These are phyloP conservation scores for Plebejus argus DNA, from an alignment of 2,888 invertebrate genomes.

Conservation along the genomic window DNA sequence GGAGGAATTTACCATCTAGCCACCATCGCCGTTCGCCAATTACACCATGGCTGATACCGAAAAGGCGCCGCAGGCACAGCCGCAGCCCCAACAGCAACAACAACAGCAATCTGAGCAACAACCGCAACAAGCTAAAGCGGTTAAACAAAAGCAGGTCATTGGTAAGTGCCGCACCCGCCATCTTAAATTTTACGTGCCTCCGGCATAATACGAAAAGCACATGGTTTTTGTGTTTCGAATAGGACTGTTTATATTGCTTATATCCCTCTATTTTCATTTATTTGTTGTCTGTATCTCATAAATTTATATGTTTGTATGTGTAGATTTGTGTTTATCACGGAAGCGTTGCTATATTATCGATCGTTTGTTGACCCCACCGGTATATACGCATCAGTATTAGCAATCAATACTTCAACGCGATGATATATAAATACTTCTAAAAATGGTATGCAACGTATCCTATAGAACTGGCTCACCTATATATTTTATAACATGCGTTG, in stretches of 20 bases:
- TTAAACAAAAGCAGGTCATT: constrained; percentile 93
- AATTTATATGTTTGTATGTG: constrained; percentile 10
- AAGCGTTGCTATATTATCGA: constrained; percentile 58
- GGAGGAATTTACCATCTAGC: constrained; percentile 86
- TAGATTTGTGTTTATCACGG: constrained; percentile 25
- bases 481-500: neutral
- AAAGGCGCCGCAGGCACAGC: constrained; percentile 88
- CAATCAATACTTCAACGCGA: constrained; percentile 54
- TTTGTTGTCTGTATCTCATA: neutral
- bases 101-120: constrained; percentile 85
- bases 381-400: constrained; percentile 46
- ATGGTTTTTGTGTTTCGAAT: constrained; percentile 50
- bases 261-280: neutral
- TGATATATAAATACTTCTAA: constrained; percentile 37
- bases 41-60: constrained; percentile 98
- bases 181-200: constrained; percentile 67
- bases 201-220: constrained; percentile 68
- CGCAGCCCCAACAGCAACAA: constrained; percentile 81
- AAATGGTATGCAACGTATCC: constrained; percentile 31
- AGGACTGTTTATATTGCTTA: constrained; percentile 18
- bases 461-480: neutral
- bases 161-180: constrained; percentile 84
- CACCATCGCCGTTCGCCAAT: constrained; percentile 88
- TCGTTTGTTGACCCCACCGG: constrained; percentile 60
- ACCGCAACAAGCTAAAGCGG: constrained; percentile 83